Evolutionary conservation across 2,888 invertebrate species (phyloP), one percentile per base, ranked within the genome.

Genomic region (Aspidapion aeneum): DNA sequence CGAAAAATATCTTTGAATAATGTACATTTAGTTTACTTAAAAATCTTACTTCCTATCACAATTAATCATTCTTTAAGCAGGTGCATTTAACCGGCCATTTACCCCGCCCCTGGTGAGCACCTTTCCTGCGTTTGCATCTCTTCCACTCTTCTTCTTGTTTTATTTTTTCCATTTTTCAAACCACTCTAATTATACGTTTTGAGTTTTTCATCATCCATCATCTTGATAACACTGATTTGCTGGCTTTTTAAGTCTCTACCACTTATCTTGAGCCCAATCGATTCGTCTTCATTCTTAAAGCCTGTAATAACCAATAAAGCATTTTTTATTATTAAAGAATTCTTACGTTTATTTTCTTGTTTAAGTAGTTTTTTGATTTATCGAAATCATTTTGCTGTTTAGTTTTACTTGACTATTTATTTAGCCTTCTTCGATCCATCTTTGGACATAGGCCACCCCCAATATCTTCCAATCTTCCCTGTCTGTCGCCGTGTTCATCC

Each of bases 141-240:
- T 21, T 55, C 60, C 49, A 21, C 56, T 61, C 57, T 21, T 55
- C 60, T 55, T 48, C 56, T 61, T 61, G 12, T 9, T 57, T 51
- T 57, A 19, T 50, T 56, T 49, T 50, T 61, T 50, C 60, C 52
- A 51, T 51, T 51, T 61, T 61, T 48, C 22, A 50, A 55, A 17
- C 21, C 21, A 17, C 21, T 21, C n/a, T 79, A 79, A 79, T 79
- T 78, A 78, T 77, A 77, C 70, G 72, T 73, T 76, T 75, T 75
- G 75, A 72, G 74, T 74, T 77, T 76, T 78, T 78, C 77, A 77
- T 77, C 78, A 78, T 78, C 77, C 76, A 78, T 79, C 78, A 79
- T 78, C 75, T 75, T 73, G 77, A 78, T 77, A 75, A 77, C 75
- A 74, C 75, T 74, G 76, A 78, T 77, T 78, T 75, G 76, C 76